Conservation (phyloP, 64 coral and sea anemone genomes). For the Stichodactyla helianthus region DNA sequence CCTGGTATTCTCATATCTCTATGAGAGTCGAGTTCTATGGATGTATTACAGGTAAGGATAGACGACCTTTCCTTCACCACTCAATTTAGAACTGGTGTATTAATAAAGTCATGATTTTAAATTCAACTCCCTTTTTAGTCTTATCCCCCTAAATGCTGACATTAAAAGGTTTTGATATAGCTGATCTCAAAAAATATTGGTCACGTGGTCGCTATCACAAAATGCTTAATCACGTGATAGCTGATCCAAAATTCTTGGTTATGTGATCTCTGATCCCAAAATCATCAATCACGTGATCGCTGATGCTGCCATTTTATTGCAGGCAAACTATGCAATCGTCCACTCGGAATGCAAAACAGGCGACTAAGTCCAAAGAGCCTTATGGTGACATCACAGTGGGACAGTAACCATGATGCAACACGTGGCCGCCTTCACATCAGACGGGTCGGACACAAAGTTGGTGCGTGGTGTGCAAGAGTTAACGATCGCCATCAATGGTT, state of each 20-base stretch:
- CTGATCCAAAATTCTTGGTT: too few relatives aligned
- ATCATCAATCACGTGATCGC: too few relatives aligned
- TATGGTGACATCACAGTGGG: constrained; percentile 53
- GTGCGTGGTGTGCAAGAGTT: constrained; percentile 57
- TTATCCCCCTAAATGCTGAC: too few relatives aligned
- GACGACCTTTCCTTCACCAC: too few relatives aligned
- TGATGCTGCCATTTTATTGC: neutral
- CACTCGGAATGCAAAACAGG: constrained; percentile 75
- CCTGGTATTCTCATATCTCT: constrained; percentile 34
- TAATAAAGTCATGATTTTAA: too few relatives aligned
- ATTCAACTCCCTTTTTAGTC: too few relatives aligned
- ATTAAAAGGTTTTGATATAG: too few relatives aligned
- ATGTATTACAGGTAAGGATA: constrained; percentile 20
- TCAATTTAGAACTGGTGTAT: too few relatives aligned
- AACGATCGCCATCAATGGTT: constrained; percentile 51
- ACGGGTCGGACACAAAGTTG: neutral
- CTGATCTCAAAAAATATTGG: too few relatives aligned
- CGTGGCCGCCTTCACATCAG: constrained; percentile 29
- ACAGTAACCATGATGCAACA: constrained; percentile 38
- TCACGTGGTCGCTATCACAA: too few relatives aligned
- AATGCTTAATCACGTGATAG: too few relatives aligned
- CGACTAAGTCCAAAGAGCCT: constrained; percentile 36
- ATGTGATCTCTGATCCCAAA: too few relatives aligned
- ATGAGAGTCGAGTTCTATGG: constrained; percentile 61
- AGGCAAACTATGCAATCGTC: constrained; percentile 69